Conservation (phyloP, 1,140 invertebrate species). For the Polyergus mexicanus region DNA sequence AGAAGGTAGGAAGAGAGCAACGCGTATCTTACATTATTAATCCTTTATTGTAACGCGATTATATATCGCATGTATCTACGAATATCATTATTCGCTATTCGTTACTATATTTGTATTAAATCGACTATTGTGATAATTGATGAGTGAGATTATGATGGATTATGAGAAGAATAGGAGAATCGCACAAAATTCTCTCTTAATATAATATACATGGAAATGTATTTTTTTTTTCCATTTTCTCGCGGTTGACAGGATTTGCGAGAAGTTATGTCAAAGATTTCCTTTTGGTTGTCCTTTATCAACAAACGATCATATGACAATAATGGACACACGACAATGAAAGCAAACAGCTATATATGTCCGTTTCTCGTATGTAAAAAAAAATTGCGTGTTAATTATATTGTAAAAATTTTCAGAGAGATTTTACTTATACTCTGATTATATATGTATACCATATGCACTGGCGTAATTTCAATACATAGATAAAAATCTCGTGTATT, state of each 20-base stretch:
- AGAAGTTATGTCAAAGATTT: neutral
- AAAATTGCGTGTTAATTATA: neutral
- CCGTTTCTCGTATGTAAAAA: neutral
- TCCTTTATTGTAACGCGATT: neutral
- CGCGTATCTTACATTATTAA: neutral
- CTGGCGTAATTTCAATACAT: neutral
- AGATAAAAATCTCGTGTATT: neutral
- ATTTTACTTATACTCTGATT: neutral
- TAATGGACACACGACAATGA: neutral
- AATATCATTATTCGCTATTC: neutral
- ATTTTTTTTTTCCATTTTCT: neutral
- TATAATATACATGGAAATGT: neutral
- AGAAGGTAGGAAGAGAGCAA: neutral
- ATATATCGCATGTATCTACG: neutral
- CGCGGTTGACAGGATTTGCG: neutral
- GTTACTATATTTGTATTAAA: neutral
- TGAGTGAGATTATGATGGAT: neutral
- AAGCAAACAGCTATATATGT: neutral
- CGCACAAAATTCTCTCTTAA: neutral
- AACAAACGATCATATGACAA: neutral
- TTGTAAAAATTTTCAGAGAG: constrained; percentile 9
- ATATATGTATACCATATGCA: too few species aligned
- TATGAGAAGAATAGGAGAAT: neutral
- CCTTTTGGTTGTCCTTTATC: neutral
- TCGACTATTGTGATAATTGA: neutral